These are phyloP conservation scores for Ptychodera flava DNA, from an alignment of 35 echinoderm and acorn worm species.

Conservation along the genomic window DNA sequence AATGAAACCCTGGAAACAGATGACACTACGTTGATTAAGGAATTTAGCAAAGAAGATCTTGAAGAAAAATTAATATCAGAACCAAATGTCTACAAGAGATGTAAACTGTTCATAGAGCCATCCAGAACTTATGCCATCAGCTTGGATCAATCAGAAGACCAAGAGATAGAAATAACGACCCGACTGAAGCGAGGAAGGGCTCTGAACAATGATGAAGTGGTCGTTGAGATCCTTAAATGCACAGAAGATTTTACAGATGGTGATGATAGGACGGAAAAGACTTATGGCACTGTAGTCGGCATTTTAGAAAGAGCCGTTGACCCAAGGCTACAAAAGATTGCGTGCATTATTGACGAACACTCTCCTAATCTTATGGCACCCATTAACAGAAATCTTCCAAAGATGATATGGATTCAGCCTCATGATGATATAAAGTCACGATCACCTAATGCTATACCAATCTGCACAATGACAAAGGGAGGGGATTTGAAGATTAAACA, in stretches of 20 bases:
- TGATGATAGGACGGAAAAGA: slow-evolving; percentile 18
- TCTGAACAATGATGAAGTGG: slow-evolving; percentile 54
- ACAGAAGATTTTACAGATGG: slow-evolving; percentile 12
- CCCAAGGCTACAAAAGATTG: slow-evolving; percentile 69
- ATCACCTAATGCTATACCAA: background rate
- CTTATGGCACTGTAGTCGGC: slow-evolving; percentile 65
- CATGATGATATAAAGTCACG: background rate
- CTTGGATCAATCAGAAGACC: slow-evolving; percentile 26
- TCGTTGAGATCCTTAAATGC: slow-evolving; percentile 52
- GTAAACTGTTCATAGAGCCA: background rate
- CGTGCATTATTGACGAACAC: slow-evolving; percentile 69
- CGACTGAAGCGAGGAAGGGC: slow-evolving; percentile 50
- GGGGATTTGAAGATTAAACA: slow-evolving; percentile 20
- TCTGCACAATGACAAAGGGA: slow-evolving; percentile 24
- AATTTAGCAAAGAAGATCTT: background rate
- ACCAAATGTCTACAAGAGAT: background rate
- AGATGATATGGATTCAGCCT: slow-evolving; percentile 31
- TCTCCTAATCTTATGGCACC: slow-evolving; percentile 73
- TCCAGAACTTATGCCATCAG: slow-evolving; percentile 28
- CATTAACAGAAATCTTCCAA: slow-evolving; percentile 66
- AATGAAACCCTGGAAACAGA: background rate
- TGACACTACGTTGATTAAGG: background rate
- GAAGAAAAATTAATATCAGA: background rate
- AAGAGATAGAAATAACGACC: slow-evolving; percentile 74
- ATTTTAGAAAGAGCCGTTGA: slow-evolving; percentile 54